Base-by-base conservation (phyloP, 2,797 vertebrate genomes). In the Triplophysa yarkandensis region DNA sequence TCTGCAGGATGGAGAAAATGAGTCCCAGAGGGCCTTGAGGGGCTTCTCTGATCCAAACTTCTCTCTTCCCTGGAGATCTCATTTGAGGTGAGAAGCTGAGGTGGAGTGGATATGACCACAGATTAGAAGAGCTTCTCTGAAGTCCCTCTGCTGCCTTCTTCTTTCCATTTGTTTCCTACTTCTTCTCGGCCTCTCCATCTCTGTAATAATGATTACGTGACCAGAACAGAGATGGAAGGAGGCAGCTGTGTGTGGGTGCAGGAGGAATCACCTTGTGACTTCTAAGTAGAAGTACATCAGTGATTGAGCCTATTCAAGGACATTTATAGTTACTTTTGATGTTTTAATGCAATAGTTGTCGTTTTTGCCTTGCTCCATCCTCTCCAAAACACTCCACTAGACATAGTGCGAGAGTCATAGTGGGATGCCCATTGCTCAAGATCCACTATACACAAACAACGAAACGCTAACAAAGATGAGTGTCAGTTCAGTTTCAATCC, bases 51-150 rank as follows among this genome's bases (percentile, higher is more conserved):
- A 72, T 79, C 46, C 36, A 55, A 48, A 52, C 61, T 63, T 28
- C 65, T 48, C 81, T 77, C 23, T 69, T 81, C 84, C 83, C 86
- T 14, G 36, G 87, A 84, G 88, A 88, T 84, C 87, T 91, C 85
- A 90, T 89, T 89, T 89, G 77, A 87, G 85, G 82, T 83, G 80
- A 87, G 79, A 74, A 82, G 85, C 76, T 78, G 66, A 79, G 68
- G 71, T 74, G 74, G 83, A 80, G 83, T 76, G 75, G 78, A 76
- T 84, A 74, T 82, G 85, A 87, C 83, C 74, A 69, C 74, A 79
- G 78, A 79, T 88, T 82, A 79, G 68, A 76, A 64, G 79, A 75
- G 75, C 44, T 52, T 75, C 46, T 81, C 57, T 77, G 76, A 81
- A 76, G 64, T 66, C 61, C 36, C 61, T 65, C 30, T 17, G 54